Percentiles rank a stretch among this genome's conserved stretches.
phyloP scores from a whole-genome alignment of 2,113 vertebrate genomes.

The Psettodes erumei region DNA sequence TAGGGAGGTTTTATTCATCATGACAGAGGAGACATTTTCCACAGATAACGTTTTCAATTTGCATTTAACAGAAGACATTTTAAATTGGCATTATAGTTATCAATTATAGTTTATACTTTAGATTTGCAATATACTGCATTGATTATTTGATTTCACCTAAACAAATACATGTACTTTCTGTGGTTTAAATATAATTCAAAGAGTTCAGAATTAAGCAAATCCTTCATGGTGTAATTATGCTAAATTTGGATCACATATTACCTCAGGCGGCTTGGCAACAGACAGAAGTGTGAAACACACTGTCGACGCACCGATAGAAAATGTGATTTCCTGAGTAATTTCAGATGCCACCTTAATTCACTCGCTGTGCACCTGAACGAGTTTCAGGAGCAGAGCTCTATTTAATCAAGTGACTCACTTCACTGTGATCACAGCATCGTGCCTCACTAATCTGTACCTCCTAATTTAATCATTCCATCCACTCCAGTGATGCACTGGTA shows the following conservation, averaged over 20 bases:
- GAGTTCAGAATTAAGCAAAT: neutral
- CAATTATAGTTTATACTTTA: no score
- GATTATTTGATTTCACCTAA: neutral
- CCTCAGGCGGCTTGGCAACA: slow-evolving; percentile 6
- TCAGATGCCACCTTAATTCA: slow-evolving; percentile 9
- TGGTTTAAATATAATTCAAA: neutral
- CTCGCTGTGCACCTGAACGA: slow-evolving; percentile 5
- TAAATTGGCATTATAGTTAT: no score
- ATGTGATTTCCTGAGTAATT: slow-evolving; percentile 22
- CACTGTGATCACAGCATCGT: slow-evolving; percentile 18
- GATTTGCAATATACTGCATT: no score
- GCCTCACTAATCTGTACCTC: slow-evolving; percentile 14
- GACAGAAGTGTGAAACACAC: slow-evolving; percentile 1
- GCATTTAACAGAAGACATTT: no score
- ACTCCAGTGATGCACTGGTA: slow-evolving; percentile 3
- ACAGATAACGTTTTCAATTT: neutral
- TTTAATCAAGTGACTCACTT: slow-evolving; percentile 31
- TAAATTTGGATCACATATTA: slow-evolving; percentile 1
- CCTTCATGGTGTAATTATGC: neutral
- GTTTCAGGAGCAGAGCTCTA: neutral
- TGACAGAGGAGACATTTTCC: neutral
- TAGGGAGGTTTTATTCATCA: no score
- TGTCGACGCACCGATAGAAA: slow-evolving; percentile 14
- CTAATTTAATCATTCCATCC: slow-evolving; percentile 33
- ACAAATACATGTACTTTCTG: neutral